These are phyloP conservation scores for Trachelipus rathkii DNA, from an alignment of 1,140 invertebrate species.

Conservation along the genomic window DNA sequence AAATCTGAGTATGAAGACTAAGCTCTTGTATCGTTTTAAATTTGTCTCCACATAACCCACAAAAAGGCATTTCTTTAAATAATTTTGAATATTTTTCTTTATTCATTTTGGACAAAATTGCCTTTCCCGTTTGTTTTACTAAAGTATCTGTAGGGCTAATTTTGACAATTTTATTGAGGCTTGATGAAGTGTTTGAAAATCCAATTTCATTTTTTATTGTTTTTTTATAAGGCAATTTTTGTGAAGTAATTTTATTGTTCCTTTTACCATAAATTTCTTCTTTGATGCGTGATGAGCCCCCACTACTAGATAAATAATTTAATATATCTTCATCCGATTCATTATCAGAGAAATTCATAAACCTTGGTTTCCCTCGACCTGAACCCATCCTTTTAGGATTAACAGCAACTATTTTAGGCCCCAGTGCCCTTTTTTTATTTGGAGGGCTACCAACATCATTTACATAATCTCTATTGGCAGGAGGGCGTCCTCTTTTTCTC, in stretches of 20 bases:
- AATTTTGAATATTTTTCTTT: neutral
- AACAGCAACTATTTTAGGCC: conserved; percentile 7
- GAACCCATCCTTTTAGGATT: conserved; percentile 16
- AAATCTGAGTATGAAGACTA: neutral
- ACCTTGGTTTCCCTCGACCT: conserved; percentile 10
- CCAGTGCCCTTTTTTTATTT: conserved; percentile 23
- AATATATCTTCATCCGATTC: conserved; percentile 6
- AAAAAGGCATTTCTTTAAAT: conserved; percentile 5
- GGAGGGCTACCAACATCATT: neutral
- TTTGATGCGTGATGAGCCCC: conserved; percentile 3
- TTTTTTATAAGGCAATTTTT: conserved; percentile 17
- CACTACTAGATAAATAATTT: conserved; percentile 16
- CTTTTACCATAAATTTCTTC: conserved; percentile 17
- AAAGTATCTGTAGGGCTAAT: conserved; percentile 5
- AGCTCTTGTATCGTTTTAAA: conserved; percentile 24
- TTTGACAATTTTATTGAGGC: neutral
- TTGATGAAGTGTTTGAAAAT: conserved; percentile 18
- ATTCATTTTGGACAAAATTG: conserved; percentile 12
- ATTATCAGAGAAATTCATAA: conserved; percentile 3
- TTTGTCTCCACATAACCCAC: conserved; percentile 25
- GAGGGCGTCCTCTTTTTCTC: neutral
- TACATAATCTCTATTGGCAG: neutral
- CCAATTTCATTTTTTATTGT: conserved; percentile 1
- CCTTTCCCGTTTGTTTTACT: conserved; percentile 16
- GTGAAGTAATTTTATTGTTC: conserved; percentile 19